These are phyloP conservation scores for Acanthococcus lagerstroemiae DNA, from an alignment of 2,888 invertebrate genomes.

Conservation along the genomic window DNA sequence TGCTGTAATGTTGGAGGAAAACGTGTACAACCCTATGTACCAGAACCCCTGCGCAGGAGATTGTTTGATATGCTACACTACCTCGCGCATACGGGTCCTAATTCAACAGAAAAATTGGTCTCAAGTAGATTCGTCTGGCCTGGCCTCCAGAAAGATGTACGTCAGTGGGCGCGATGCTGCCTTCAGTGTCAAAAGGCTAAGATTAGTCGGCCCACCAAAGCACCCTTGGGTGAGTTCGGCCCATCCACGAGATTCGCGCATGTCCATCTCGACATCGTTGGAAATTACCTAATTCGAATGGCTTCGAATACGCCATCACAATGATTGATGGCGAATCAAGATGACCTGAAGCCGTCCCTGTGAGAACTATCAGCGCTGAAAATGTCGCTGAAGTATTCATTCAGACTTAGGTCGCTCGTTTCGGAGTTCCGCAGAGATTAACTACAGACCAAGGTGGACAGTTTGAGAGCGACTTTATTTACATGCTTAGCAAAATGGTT, in stretches of 20 bases:
- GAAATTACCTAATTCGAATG: constrained; percentile 29
- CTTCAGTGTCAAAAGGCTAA: constrained; percentile 40
- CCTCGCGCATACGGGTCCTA: no score
- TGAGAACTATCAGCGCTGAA: neutral
- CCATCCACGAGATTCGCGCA: constrained; percentile 37
- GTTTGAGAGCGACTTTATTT: constrained; percentile 40
- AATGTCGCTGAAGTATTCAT: constrained; percentile 22
- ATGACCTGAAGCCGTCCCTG: constrained; percentile 7
- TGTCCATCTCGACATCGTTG: constrained; percentile 39
- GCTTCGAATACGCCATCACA: neutral
- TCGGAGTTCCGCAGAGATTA: no score
- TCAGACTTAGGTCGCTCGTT: constrained; percentile 41
- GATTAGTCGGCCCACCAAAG: constrained; percentile 38
- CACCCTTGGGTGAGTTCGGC: constrained; percentile 37
- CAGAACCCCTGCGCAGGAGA: constrained; percentile 1
- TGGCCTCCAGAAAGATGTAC: constrained; percentile 39
- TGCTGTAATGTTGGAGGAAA: constrained; percentile 6
- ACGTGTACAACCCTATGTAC: constrained; percentile 19
- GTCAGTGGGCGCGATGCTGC: constrained; percentile 39
- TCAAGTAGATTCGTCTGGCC: constrained; percentile 43
- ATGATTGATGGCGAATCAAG: constrained; percentile 1
- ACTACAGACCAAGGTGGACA: no score
- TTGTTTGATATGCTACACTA: no score
- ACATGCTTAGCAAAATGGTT: neutral
- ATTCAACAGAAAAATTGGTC: no score